phyloP scores from a whole-genome alignment of 2,888 invertebrate species.

The Stenodema calcarata region DNA sequence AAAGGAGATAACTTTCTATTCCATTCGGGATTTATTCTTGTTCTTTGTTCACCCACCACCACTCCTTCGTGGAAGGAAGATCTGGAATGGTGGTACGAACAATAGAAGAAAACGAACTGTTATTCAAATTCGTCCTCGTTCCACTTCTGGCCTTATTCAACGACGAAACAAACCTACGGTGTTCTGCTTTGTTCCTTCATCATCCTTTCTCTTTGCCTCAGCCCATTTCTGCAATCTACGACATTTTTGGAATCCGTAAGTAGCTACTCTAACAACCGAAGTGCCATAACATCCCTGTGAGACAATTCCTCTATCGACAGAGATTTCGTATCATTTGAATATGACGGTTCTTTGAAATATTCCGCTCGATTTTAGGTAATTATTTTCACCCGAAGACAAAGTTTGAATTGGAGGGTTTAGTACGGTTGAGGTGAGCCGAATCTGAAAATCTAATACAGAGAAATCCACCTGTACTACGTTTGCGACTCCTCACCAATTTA shows the following conservation, averaged over 20 bases:
- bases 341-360: too few species aligned
- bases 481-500: too few species aligned
- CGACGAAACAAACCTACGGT: neutral
- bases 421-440: too few species aligned
- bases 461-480: too few species aligned
- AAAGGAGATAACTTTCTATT: neutral
- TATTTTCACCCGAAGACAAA: too few species aligned
- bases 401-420: too few species aligned
- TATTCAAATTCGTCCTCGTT: conserved; percentile 1
- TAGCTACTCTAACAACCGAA: neutral
- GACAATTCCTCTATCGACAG: neutral
- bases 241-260: neutral
- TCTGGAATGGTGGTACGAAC: neutral
- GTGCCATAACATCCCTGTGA: neutral
- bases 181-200: neutral
- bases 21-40: conserved; percentile 2
- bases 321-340: too few species aligned
- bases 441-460: too few species aligned
- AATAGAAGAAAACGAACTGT: neutral
- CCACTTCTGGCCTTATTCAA: neutral
- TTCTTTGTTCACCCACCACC: neutral
- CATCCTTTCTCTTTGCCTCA: neutral
- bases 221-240: neutral
- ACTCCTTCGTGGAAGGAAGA: neutral
- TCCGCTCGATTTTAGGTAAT: too few species aligned